Evolutionary conservation across 2,113 vertebrate species (phyloP), one percentile per base, ranked within the genome.

Genomic region (Solenodon paradoxus): DNA sequence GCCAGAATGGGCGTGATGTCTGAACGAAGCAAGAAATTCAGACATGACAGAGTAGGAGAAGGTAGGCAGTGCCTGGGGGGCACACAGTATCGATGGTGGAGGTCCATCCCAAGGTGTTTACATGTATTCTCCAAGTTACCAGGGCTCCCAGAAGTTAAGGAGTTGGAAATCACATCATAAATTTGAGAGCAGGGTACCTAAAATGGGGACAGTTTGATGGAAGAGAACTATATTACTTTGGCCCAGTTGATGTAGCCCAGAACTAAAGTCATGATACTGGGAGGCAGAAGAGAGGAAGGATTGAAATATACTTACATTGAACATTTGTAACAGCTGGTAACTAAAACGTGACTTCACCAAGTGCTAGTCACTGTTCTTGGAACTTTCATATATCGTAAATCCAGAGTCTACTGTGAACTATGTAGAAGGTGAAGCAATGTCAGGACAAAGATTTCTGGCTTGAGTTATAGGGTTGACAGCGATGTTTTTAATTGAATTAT

Each of bases 401-500:
- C 57, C 6, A 24, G 59, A 61, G 42, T 69, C 90, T 57, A 16
- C 51, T 71, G 32, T 47, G 63, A 51, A 42, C 38, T 55, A 77
- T 15, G 45, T 24, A 53, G 68, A 72, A 26, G 57, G 81, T 3
- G 26, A 68, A 30, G 45, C 40, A 28, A 51, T 35, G 35, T 40
- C 53, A 61, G 69, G 55, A 40, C 8, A 22, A 51, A 82, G 55
- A 89, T 53, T 93, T 86, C 79, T 83, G 32, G 74, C 78, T 69
- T 74, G 86, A 63, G 35, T 74, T 78, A 94, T 6, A 26, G 64
- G 55, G 88, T 57, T 0, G 6, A 88, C 68, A 28, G 84, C 30
- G 82, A 94, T 53, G 59, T 45, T 69, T 51, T 95, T 93, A 93
- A 92, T 38, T 77, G 53, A 86, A 75, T 53, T 92, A 95, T 40